Base-by-base conservation (phyloP, 92 coral and sea anemone genomes). In the Paragorgia papillata region DNA sequence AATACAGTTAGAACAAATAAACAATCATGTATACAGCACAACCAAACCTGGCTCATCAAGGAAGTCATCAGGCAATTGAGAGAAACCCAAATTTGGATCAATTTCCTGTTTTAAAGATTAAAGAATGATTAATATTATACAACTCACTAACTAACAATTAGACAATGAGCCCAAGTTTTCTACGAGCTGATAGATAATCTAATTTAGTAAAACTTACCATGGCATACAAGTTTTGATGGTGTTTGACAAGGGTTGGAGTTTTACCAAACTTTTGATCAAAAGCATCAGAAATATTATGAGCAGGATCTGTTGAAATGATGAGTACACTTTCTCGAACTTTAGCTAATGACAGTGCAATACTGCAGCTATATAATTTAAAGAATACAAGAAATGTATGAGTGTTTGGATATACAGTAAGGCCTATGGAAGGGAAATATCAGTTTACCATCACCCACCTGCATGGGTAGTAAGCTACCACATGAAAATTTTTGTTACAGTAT, bases 261-360 rank as follows among this genome's bases (percentile, higher is more conserved):
- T 89, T 95, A 31, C 99, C 91, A 89, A 95, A 95, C 66, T 95
- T 95, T 68, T 95, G 99, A 83, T 89, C 89, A 86, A 95, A 95
- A 26, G 99, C 99, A 89, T 95, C 99, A 15, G 99, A 95, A 66
- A 95, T 95, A 50, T 95, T 95, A 58, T 95, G 99, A 24, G 99
- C 99, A 20, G 99, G 99, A 62, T 95, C 99, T 41, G 99, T 95
- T 19, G 99, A 95, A 60, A 95, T 95, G 28, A 95, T 95, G 1
- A 95, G 85, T 0, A 95, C 97, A 69, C 88, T 89, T n/a, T 87
- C 87, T 77, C 99, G 88, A 54, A 85, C 90, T 62, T 88, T 82
- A 0, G 99, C 90, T 64, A 95, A 84, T 75, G 89, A 93, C 9
- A 95, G 86, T 26, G 99, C 99, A 64, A 95, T 83, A 35, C 99